These are phyloP conservation scores for Calidris pygmaea DNA, from an alignment of 2,113 vertebrate species.

Conservation along the genomic window DNA sequence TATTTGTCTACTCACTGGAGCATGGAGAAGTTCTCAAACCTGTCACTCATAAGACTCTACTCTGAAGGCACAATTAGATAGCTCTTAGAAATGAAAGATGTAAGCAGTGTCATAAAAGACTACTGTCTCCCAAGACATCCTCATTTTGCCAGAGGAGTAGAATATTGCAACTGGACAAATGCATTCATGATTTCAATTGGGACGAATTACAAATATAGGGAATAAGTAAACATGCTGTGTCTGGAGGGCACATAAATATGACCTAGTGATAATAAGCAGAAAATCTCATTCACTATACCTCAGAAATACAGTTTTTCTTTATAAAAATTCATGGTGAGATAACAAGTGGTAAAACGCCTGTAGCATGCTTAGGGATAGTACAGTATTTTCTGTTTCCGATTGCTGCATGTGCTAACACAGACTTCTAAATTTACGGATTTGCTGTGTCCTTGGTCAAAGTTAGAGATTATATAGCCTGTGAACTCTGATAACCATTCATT, in stretches of 20 bases:
- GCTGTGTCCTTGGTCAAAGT: background rate
- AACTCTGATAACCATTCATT: background rate
- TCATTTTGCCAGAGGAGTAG: background rate
- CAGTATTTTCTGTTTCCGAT: background rate
- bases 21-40: background rate
- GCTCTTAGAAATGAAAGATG: background rate
- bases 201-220: background rate
- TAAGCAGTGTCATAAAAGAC: background rate
- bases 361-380: background rate
- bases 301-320: background rate
- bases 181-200: background rate
- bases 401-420: background rate
- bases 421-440: background rate
- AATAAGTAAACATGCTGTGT: background rate
- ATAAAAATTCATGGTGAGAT: constrained; percentile 6
- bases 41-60: background rate
- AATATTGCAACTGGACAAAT: background rate
- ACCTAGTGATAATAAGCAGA: background rate
- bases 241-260: background rate
- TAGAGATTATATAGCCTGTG: background rate
- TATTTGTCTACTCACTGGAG: background rate
- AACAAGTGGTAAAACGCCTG: background rate
- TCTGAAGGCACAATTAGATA: constrained; percentile 1
- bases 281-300: background rate
- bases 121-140: background rate